phyloP scores from a whole-genome alignment of 2,113 vertebrate species.

The Ameiurus melas region DNA sequence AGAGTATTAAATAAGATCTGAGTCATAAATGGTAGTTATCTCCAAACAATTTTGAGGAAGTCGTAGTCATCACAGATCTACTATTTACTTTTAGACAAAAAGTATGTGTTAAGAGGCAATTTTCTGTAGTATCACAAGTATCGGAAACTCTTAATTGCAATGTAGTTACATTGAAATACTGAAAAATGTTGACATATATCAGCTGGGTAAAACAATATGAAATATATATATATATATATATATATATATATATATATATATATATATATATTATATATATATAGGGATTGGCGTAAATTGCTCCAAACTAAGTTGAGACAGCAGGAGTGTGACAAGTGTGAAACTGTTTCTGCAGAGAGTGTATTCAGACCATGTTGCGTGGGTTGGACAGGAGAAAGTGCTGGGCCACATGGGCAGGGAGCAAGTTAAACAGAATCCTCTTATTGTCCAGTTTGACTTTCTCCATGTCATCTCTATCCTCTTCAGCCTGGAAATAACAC shows the following conservation, averaged over 20 bases:
- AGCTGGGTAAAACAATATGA: not conserved
- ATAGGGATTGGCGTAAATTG: not conserved
- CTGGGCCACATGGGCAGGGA: slow-evolving; percentile 95
- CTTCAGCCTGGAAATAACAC: slow-evolving; percentile 82
- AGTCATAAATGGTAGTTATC: not conserved
- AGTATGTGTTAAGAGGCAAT: not conserved
- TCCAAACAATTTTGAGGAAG: not conserved
- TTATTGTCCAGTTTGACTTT: slow-evolving; percentile 97
- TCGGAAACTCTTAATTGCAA: not conserved
- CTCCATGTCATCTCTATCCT: slow-evolving; percentile 96
- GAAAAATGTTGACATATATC: not conserved
- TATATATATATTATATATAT: no score
- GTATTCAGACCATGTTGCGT: slow-evolving; percentile 90
- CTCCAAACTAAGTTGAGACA: not conserved
- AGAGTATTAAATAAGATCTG: not conserved
- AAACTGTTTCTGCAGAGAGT: slow-evolving; percentile 15
- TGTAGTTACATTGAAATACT: not conserved
- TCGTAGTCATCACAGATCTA: not conserved
- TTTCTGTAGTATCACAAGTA: not conserved
- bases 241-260: no score
- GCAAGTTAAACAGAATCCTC: slow-evolving; percentile 95
- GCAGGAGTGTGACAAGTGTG: not conserved
- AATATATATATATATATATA: no score
- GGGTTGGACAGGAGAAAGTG: slow-evolving; percentile 99
- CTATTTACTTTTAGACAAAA: not conserved